A percentile compares a stretch with the other conserved stretches of the same genome.
Conservation (phyloP, 2,113 vertebrate species). For the Uropsilus gracilis region DNA sequence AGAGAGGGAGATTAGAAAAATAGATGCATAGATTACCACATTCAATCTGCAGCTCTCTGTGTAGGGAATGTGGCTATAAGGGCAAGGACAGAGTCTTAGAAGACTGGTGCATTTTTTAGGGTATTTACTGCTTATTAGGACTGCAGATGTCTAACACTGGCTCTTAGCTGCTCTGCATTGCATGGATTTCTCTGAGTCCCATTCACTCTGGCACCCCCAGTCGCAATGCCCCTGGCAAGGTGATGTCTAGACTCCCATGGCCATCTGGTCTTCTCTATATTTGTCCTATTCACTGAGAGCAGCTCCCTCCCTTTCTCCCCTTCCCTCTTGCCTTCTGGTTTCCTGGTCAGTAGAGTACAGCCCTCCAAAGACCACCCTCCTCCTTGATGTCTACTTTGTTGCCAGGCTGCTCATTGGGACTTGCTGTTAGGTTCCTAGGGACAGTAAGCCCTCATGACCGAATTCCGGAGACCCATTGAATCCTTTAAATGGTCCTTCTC, state of each 20-base stretch:
- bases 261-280: neutral
- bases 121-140: neutral
- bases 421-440: neutral
- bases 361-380: rapidly evolving
- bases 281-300: neutral
- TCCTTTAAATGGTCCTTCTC: neutral
- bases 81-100: neutral
- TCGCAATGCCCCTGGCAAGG: neutral
- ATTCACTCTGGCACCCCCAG: neutral
- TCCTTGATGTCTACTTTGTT: neutral
- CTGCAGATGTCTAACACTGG: neutral
- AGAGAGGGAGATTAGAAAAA: neutral
- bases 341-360: neutral
- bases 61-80: neutral
- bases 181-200: neutral
- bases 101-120: neutral
- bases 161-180: neutral
- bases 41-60: neutral
- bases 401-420: neutral
- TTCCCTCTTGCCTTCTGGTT: neutral
- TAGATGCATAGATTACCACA: neutral
- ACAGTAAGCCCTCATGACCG: neutral
- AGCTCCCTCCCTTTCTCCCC: neutral
- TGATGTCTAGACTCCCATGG: neutral
- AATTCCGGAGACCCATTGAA: neutral